A percentile compares a stretch with the other conserved stretches of the same genome.
Conservation (phyloP, 2,113 vertebrate genomes). For the Odobenus rosmarus region DNA sequence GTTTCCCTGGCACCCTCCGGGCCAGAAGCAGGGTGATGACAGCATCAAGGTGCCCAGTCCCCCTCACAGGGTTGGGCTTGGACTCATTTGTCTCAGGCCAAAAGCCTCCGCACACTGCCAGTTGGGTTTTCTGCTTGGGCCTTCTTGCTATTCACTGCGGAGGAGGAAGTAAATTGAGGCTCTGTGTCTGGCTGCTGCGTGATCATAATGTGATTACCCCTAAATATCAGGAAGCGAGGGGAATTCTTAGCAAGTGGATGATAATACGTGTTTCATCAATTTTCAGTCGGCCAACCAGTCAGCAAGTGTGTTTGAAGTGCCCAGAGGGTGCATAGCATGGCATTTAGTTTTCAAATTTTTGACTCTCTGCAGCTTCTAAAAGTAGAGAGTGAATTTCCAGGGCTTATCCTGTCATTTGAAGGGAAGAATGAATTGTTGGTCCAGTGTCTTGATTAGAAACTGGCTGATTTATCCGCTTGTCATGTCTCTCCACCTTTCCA, state of each 20-base stretch:
- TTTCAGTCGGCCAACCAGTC: neutral
- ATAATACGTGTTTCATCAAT: neutral
- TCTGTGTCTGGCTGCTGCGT: neutral
- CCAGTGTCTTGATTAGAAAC: neutral
- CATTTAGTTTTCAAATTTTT: neutral
- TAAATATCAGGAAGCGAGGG: neutral
- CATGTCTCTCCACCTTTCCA: neutral
- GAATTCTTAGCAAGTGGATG: neutral
- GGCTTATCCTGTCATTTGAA: neutral
- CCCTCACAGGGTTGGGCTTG: neutral
- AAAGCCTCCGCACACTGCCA: neutral
- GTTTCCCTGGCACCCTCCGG: constrained; percentile 51
- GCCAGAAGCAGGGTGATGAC: neutral
- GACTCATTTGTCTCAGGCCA: neutral
- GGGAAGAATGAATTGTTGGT: neutral
- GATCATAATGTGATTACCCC: neutral
- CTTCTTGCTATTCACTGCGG: neutral
- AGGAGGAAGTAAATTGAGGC: neutral
- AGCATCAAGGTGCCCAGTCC: neutral
- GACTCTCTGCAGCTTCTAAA: neutral
- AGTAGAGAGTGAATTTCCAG: neutral
- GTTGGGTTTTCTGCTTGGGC: neutral
- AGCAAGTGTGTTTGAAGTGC: neutral
- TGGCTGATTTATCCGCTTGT: neutral
- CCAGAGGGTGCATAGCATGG: neutral